Conservation (phyloP, 2,113 vertebrate species). For the Gopherus flavomarginatus region DNA sequence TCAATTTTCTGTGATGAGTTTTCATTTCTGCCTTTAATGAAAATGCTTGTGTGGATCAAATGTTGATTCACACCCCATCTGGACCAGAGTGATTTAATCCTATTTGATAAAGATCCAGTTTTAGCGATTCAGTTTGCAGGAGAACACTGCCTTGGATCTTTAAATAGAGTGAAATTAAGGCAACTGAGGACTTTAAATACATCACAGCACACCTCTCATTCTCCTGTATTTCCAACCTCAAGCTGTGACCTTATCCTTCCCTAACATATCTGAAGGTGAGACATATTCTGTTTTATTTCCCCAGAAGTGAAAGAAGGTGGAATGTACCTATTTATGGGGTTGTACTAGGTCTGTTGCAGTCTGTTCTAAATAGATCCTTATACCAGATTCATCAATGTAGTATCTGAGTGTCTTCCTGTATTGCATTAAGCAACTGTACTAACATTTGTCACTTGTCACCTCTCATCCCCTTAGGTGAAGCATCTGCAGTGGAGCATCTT, state of each 20-base stretch:
- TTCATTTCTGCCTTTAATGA: background rate
- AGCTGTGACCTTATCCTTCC: background rate
- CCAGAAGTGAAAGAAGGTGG: accelerated
- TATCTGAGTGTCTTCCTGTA: accelerated
- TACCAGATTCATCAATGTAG: background rate
- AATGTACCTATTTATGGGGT: background rate
- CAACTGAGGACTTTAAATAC: background rate
- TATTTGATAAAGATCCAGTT: background rate
- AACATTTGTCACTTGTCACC: background rate
- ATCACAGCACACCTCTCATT: background rate
- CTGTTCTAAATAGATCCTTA: background rate
- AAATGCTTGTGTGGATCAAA: background rate
- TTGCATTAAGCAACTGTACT: accelerated
- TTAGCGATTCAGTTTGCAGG: background rate
- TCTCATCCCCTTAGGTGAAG: background rate
- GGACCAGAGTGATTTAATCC: background rate
- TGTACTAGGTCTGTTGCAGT: background rate
- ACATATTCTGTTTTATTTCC: background rate
- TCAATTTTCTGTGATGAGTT: background rate
- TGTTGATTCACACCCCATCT: background rate
- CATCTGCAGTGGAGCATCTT: background rate
- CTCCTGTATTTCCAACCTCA: background rate
- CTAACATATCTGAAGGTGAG: background rate
- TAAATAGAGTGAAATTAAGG: background rate
- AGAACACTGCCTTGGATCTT: background rate